Percentiles rank a stretch among this genome's conserved stretches.
phyloP scores from a whole-genome alignment of 2,797 vertebrate genomes.

The Hapalemur alaotrensis region DNA sequence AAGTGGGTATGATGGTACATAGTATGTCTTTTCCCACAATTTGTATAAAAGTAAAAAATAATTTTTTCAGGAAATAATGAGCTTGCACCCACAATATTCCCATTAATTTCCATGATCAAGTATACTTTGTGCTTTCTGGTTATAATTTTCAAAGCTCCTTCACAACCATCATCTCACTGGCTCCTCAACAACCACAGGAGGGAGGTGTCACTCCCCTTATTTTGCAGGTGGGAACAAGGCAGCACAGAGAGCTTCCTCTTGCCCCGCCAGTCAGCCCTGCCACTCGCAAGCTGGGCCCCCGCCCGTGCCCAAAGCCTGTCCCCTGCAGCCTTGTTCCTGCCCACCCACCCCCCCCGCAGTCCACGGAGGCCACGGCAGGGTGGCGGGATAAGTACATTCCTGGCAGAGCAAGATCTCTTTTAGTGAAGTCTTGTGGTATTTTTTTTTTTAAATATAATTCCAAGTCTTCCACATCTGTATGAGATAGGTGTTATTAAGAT shows the following conservation, averaged over 20 bases:
- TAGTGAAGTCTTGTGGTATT: not conserved
- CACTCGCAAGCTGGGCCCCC: not conserved
- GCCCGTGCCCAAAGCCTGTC: no score
- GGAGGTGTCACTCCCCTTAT: not conserved
- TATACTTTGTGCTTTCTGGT: not conserved
- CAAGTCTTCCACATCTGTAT: not conserved
- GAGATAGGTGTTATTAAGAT: not conserved
- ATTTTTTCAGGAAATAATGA: not conserved
- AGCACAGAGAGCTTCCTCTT: not conserved
- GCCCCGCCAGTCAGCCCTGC: not conserved
- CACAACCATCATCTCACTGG: not conserved
- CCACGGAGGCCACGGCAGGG: not conserved
- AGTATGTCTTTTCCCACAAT: not conserved
- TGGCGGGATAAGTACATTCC: no score
- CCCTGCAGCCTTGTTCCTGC: not conserved
- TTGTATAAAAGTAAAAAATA: not conserved
- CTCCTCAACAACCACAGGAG: not conserved
- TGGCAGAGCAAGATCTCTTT: not conserved
- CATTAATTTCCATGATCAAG: not conserved
- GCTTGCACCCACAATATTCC: not conserved
- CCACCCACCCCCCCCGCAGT: fast-evolving
- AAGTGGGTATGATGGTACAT: not conserved
- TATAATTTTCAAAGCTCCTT: not conserved
- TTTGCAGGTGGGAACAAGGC: not conserved
- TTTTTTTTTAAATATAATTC: not conserved